These are phyloP conservation scores for Micromesistius poutassou DNA, from an alignment of 2,797 vertebrate genomes.

Conservation along the genomic window DNA sequence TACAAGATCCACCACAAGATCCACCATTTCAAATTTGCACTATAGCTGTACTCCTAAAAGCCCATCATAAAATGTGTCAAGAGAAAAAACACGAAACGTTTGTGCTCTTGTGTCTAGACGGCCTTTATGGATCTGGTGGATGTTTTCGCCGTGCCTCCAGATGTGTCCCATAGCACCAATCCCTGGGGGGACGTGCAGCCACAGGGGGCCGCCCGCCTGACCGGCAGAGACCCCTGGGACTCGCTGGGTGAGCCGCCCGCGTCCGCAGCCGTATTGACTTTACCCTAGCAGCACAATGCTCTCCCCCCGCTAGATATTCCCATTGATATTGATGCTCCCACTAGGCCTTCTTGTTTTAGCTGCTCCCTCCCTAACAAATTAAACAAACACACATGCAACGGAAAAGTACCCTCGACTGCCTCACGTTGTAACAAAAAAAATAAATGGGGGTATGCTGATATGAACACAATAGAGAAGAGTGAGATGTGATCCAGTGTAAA, in stretches of 20 bases:
- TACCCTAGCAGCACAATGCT: not conserved
- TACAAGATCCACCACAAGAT: not conserved
- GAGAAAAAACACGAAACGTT: not conserved
- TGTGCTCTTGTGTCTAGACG: conserved; percentile 71
- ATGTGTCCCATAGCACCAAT: conserved; percentile 68
- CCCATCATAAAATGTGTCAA: not conserved
- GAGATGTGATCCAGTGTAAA: not conserved
- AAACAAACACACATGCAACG: not conserved
- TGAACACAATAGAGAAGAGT: not conserved
- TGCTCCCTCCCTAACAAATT: not conserved
- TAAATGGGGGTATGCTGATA: not conserved
- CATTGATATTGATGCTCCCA: not conserved
- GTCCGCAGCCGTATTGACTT: conserved; percentile 4
- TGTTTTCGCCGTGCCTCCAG: conserved; percentile 79
- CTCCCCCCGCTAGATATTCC: not conserved
- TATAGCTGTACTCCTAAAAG: not conserved
- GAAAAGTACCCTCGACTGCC: not conserved
- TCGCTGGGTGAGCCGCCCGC: conserved; percentile 61
- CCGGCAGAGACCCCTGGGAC: conserved; percentile 71
- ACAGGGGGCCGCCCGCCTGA: conserved; percentile 41
- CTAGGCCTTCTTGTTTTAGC: not conserved
- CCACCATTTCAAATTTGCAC: not conserved
- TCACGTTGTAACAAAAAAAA: not conserved
- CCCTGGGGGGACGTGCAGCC: conserved; percentile 72
- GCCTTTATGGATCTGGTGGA: conserved; percentile 91